Base-by-base conservation (phyloP, 2,113 vertebrate species). In the Phoxinus phoxinus region DNA sequence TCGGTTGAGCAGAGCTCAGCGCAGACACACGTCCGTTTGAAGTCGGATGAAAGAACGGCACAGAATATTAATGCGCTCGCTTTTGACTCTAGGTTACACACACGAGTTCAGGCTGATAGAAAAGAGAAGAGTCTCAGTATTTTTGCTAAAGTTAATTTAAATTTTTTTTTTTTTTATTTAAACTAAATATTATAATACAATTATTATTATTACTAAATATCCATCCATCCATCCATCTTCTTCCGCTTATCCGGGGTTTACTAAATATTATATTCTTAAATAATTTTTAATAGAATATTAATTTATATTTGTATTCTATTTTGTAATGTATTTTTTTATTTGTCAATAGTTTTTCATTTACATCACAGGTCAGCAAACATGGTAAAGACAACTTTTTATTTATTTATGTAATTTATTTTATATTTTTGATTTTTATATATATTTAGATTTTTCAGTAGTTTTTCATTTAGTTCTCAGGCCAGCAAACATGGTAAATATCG, bases 21-120 rank as follows among this genome's bases (percentile, higher is more conserved):
- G 58, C 61, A 25, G 74, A 58, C 12, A 75, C 30, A 4, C 4
- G 9, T 21, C n/a, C 0, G 41, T 75, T 81, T 74, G 77, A 74
- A 63, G 44, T 67, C 32, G 48, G 65, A 17, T 25, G 61, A 32
- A 72, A 59, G 61, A 61, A n/a, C 58, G 17, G 11, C 32, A 58
- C 8, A 35, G 79, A 86, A 78, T 69, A 73, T 63, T 53, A 73
- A 84, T 77, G 41, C 25, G 12, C 23, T 27, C 4, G 11, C 19
- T 63, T 72, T 46, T 59, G 2, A 27, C 23, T 72, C 30, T 2
- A 30, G 10, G 17, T 74, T 5, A 37, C 59, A 59, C 10, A 6
- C 19, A 12, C 61, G 17, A 84, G n/a, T 61, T 76, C 17, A 61
- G 27, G 10, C 27, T 37, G 17, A 77, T 2, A 51, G 7, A 4